These are phyloP conservation scores for Phymastichus coffea DNA, from an alignment of 1,140 invertebrate species.

Conservation along the genomic window DNA sequence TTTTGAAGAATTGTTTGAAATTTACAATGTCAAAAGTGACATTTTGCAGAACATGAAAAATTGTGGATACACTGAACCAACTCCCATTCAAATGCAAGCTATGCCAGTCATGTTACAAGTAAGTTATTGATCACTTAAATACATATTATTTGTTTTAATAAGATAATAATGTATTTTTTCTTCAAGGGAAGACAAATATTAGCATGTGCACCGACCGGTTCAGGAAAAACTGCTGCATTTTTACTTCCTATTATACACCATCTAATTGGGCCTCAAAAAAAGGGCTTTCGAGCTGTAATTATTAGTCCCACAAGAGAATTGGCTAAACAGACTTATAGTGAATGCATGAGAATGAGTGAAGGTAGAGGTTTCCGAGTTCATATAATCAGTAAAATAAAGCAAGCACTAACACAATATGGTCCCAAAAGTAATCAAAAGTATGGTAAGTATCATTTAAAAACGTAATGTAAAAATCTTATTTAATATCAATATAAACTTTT, in stretches of 20 bases:
- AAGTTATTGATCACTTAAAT: constrained; percentile 24
- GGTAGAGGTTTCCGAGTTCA: constrained; percentile 70
- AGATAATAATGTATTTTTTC: constrained; percentile 20
- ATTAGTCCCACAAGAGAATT: constrained; percentile 92
- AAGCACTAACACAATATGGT: constrained; percentile 63
- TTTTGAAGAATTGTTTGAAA: constrained; percentile 67
- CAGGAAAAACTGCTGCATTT: constrained; percentile 86
- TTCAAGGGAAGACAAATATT: constrained; percentile 79
- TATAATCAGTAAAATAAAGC: constrained; percentile 73
- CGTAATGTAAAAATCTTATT: too few relatives aligned
- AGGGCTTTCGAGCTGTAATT: constrained; percentile 81
- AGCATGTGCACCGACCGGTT: constrained; percentile 92
- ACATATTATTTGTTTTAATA: constrained; percentile 7
- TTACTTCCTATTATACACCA: constrained; percentile 77
- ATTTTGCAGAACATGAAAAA: constrained; percentile 73
- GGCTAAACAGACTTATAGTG: constrained; percentile 86
- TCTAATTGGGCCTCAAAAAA: constrained; percentile 63
- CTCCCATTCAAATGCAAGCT: constrained; percentile 93
- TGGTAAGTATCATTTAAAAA: constrained; percentile 60
- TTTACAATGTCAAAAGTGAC: constrained; percentile 61
- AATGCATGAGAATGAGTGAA: constrained; percentile 75
- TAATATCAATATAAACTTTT: constrained; percentile 35
- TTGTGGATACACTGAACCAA: constrained; percentile 78
- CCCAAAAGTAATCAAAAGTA: constrained; percentile 66
- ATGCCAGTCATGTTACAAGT: constrained; percentile 84